phyloP scores from a whole-genome alignment of 2,113 vertebrate genomes.

The Chaetorhynchus papuensis region DNA sequence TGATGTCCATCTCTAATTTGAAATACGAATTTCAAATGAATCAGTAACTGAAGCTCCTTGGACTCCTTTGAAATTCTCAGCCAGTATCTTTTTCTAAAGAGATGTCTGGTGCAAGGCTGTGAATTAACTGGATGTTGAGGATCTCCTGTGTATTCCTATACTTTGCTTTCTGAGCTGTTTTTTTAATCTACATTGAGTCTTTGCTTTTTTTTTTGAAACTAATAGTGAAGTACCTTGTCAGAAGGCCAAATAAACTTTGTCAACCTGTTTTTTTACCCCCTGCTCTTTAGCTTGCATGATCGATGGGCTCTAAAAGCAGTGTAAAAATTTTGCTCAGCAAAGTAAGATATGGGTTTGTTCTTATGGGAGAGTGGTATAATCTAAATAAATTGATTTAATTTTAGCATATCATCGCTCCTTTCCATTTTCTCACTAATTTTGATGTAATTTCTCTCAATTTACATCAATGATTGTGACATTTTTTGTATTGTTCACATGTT shows the following conservation, averaged over 20 bases:
- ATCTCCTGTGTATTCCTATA: background rate
- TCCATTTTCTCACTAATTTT: background rate
- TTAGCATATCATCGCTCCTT: background rate
- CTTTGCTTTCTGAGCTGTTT: background rate
- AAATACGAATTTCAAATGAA: background rate
- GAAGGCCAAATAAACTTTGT: background rate
- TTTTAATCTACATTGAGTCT: background rate
- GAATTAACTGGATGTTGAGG: background rate
- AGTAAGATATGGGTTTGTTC: background rate
- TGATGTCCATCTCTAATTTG: background rate
- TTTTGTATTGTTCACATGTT: background rate
- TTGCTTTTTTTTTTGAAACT: background rate
- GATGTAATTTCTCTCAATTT: background rate
- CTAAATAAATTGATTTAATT: background rate
- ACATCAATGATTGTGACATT: rapidly evolving
- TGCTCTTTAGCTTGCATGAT: background rate
- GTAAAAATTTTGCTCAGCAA: background rate
- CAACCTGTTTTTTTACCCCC: background rate
- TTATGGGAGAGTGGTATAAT: background rate
- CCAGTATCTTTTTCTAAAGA: background rate
- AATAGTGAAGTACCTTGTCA: background rate
- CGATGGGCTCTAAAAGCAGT: background rate
- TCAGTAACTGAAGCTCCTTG: background rate
- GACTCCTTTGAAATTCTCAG: background rate
- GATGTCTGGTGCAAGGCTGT: background rate